Evolutionary conservation across 2,888 invertebrate genomes (phyloP).

Genomic region (Athalia rosae): DNA sequence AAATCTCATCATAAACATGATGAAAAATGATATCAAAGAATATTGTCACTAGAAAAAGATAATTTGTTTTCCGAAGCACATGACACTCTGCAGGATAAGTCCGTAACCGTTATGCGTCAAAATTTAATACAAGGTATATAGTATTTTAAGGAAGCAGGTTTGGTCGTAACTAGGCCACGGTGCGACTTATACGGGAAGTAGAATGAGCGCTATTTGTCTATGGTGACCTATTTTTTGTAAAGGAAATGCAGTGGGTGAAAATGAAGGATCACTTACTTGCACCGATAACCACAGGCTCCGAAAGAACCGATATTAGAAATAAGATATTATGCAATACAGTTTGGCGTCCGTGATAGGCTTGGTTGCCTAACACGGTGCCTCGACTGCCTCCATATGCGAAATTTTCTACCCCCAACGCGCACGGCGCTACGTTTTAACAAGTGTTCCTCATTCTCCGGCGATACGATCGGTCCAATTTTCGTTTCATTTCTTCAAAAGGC

Average conservation of each 20-base stretch:
- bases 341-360: slow-evolving; percentile 64
- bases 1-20: slow-evolving; percentile 13
- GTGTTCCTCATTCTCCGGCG: slow-evolving; percentile 18
- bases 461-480: not conserved
- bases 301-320: slow-evolving; percentile 10
- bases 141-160: slow-evolving; percentile 5
- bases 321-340: slow-evolving; percentile 37
- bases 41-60: not conserved
- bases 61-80: not conserved
- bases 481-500: not conserved
- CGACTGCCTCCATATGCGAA: slow-evolving; percentile 62
- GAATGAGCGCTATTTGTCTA: slow-evolving; percentile 56
- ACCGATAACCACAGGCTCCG: slow-evolving; percentile 30
- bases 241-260: slow-evolving; percentile 29
- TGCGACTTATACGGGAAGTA: slow-evolving; percentile 39
- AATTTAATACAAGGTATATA: not conserved
- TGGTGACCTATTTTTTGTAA: slow-evolving; percentile 62
- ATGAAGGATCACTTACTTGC: slow-evolving; percentile 45
- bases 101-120: slow-evolving; percentile 5
- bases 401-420: slow-evolving; percentile 52
- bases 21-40: not conserved
- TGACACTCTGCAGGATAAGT: not conserved
- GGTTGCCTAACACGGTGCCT: slow-evolving; percentile 64
- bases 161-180: slow-evolving; percentile 45
- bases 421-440: slow-evolving; percentile 35